phyloP scores from a whole-genome alignment of 2,113 vertebrate species.

The Jaculus jaculus region DNA sequence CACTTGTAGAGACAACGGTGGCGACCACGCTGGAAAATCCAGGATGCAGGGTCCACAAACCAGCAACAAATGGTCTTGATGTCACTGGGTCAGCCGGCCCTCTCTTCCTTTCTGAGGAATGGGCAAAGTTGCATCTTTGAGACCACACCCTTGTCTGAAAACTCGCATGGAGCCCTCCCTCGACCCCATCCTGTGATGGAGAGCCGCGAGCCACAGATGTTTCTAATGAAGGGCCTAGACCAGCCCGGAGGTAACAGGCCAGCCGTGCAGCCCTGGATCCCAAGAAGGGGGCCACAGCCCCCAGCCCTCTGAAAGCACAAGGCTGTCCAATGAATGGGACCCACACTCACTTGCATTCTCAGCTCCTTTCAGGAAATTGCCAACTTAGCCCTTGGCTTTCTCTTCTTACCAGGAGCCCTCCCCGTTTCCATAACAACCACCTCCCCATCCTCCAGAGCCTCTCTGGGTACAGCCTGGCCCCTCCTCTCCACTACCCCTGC shows the following conservation, averaged over 20 bases:
- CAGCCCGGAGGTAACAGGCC: neutral
- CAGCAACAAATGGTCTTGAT: neutral
- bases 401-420: slow-evolving; percentile 28
- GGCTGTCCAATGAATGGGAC: slow-evolving; percentile 47
- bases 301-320: slow-evolving; percentile 35
- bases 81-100: neutral
- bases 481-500: neutral
- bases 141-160: neutral
- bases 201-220: slow-evolving; percentile 45
- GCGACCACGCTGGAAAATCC: neutral
- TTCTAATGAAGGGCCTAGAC: slow-evolving; percentile 50
- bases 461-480: neutral
- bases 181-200: neutral
- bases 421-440: slow-evolving; percentile 70
- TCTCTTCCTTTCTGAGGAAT: neutral
- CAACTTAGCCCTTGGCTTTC: slow-evolving; percentile 76
- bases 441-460: slow-evolving; percentile 57
- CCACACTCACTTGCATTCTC: slow-evolving; percentile 48
- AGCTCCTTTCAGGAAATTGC: slow-evolving; percentile 77
- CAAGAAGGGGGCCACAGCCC: neutral
- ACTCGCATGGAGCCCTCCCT: neutral
- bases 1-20: neutral
- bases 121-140: neutral
- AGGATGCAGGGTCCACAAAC: neutral
- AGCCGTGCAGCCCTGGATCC: neutral